Evolutionary conservation across 2,113 vertebrate species (phyloP).

Genomic region (Nipponia nippon): DNA sequence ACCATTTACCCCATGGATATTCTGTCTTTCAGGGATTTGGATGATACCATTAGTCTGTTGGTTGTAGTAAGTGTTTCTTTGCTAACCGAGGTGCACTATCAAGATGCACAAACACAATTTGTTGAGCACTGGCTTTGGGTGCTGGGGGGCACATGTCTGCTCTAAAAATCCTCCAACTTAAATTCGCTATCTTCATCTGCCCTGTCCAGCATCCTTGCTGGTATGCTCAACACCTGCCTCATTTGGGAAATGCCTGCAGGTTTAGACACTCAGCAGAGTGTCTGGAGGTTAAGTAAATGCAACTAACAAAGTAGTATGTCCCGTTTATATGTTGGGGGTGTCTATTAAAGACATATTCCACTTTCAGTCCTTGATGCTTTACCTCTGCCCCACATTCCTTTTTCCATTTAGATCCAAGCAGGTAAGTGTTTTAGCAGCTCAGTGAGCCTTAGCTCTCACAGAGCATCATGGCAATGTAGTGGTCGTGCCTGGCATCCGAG

Average conservation of each 20-base stretch:
- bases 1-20: background rate
- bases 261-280: background rate
- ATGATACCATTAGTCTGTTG: background rate
- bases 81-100: background rate
- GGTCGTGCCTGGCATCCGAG: background rate
- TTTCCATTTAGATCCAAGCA: background rate
- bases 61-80: background rate
- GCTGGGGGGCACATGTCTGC: accelerated
- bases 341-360: background rate
- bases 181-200: background rate
- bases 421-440: background rate
- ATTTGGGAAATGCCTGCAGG: background rate
- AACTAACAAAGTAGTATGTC: background rate
- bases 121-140: background rate
- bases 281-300: background rate
- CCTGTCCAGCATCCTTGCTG: background rate
- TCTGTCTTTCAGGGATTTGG: background rate
- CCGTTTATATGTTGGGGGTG: background rate
- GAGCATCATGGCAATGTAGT: accelerated
- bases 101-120: background rate
- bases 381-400: background rate
- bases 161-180: background rate
- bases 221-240: background rate
- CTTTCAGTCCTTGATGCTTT: background rate
- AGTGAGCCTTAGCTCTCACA: background rate